Base-by-base conservation (phyloP, 64 coral and sea anemone species). In the Acropora yongei region DNA sequence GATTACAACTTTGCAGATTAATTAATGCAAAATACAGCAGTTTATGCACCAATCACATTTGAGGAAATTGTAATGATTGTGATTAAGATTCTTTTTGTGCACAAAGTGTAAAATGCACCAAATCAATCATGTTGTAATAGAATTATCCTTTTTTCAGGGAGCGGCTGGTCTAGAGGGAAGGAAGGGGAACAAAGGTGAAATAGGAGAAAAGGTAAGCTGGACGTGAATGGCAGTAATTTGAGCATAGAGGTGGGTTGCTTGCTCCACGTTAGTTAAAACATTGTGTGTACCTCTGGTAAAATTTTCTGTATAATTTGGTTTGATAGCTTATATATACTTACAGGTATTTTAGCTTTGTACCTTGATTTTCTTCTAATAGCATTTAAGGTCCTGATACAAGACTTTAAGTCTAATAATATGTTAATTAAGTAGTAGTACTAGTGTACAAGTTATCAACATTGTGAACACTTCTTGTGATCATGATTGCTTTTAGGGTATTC, bases 181-280 rank as follows among this genome's bases (percentile, higher is more conserved):
- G 10, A 85, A 72, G 46, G 82, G 82, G 49, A 41, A 72, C 44
- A 42, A 85, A 5, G 82, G 82, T 50, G 44, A 72, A 30, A 72
- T 30, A 10, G 82, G 82, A 4, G 60, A 72, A 18, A 72, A 85
- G 82, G 82, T 85, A 72, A 7, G 13, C 6, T 47, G 11, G 47
- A 47, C 10, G 51, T 55, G 5, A 55, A 55, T 55, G 30, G 30
- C 30, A 30, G 30, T 30, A 30, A 30, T 30, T 30, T 30, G 30
- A 30, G 30, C 30, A 30, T 30, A 30, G 30, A 30, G 30, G 30
- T 30, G 30, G 30, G 30, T 30, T 30, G 30, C 30, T 30, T 30
- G 30, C 30, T 30, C 30, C 30, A 30, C 30, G 30, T 30, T 30
- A 30, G 30, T 30, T 30, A 30, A 30, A 30, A 30, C 30, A 30